These are phyloP conservation scores for Pteromalus puparum DNA, from an alignment of 1,140 invertebrate genomes.

Conservation along the genomic window DNA sequence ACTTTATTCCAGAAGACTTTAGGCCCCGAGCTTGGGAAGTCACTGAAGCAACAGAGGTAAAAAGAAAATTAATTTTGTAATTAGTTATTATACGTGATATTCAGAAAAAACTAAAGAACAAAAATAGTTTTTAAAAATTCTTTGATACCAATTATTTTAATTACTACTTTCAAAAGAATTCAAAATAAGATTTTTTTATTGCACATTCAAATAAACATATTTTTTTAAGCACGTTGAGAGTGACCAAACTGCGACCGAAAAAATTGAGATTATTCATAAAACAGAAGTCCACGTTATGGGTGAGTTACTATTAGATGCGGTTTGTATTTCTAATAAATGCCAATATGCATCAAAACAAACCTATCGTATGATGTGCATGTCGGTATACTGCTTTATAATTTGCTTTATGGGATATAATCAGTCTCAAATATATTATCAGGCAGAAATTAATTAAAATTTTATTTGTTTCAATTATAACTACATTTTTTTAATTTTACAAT, in stretches of 20 bases:
- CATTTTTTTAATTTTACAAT: no score
- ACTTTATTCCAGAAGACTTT: slow-evolving; percentile 89
- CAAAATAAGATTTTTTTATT: neutral
- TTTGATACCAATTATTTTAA: neutral
- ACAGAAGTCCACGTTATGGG: slow-evolving; percentile 70
- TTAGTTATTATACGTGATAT: neutral
- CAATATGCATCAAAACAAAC: neutral
- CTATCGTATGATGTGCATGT: slow-evolving; percentile 13
- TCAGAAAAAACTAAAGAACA: neutral
- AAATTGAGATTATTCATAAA: slow-evolving; percentile 64
- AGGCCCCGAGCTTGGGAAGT: slow-evolving; percentile 85
- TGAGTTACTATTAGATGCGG: slow-evolving; percentile 62
- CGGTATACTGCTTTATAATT: neutral
- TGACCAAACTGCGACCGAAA: slow-evolving; percentile 65
- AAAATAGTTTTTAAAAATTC: neutral
- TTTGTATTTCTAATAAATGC: slow-evolving; percentile 39
- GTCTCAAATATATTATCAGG: no score
- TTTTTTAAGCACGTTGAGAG: slow-evolving; percentile 61
- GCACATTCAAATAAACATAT: slow-evolving; percentile 8
- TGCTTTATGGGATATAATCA: no score
- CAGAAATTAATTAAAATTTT: no score
- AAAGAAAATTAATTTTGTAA: neutral
- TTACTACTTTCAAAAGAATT: neutral
- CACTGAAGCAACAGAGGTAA: slow-evolving; percentile 80
- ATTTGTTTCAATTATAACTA: no score